Evolutionary conservation across 2,888 invertebrate genomes (phyloP).

Genomic region (Ophioninae sp.): DNA sequence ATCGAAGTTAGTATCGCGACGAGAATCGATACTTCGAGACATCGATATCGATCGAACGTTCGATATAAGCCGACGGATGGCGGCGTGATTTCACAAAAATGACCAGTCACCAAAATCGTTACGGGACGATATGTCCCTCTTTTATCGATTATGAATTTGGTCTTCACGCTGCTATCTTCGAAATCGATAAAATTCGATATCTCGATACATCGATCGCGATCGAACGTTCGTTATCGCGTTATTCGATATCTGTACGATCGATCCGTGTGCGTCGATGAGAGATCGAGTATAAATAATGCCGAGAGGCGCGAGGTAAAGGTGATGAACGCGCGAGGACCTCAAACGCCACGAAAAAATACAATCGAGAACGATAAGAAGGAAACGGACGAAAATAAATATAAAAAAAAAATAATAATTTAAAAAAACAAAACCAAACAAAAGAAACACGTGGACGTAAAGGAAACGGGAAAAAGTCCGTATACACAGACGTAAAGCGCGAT

Average conservation of each 20-base stretch:
- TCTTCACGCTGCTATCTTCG: neutral
- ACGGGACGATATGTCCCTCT: neutral
- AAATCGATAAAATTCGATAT: neutral
- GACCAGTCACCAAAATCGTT: neutral
- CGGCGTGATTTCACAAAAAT: neutral
- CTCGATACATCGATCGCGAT: conserved; percentile 8
- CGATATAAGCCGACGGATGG: neutral
- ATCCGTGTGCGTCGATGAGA: conserved; percentile 18
- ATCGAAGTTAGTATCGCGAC: neutral
- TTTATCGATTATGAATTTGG: neutral
- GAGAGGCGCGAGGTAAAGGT: neutral
- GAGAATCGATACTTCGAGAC: neutral
- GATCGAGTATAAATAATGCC: conserved; percentile 30
- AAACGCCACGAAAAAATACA: conserved; percentile 36
- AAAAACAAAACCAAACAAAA: conserved; percentile 1
- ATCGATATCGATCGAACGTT: neutral
- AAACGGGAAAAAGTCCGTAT: neutral
- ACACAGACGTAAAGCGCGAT: neutral
- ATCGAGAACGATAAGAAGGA: conserved; percentile 22
- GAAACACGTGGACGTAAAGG: conserved; percentile 28
- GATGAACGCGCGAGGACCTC: conserved; percentile 34
- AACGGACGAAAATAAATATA: conserved; percentile 33
- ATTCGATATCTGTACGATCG: conserved; percentile 6
- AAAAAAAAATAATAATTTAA: too few species aligned
- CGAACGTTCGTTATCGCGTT: neutral